Evolutionary conservation across 2,888 invertebrate species (phyloP), one percentile per base, ranked within the genome.

Genomic region (Malthinus seriepunctatus): DNA sequence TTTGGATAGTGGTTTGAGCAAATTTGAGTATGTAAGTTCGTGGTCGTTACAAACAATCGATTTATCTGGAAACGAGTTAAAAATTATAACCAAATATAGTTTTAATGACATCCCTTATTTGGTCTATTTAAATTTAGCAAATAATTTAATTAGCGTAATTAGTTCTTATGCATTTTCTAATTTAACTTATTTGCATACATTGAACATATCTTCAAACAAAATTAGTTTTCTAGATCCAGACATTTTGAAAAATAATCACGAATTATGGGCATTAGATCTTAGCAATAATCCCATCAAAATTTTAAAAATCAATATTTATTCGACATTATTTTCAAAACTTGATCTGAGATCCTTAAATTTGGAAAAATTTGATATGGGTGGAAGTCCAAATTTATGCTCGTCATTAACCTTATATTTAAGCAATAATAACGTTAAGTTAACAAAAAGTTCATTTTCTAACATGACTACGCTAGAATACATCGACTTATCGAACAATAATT

Each of bases 401-500:
- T 78, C 91, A 59, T 86, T 86, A 32, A 85, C 87, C 69, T 81
- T 92, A 31, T 85, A 86, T 66, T 78, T 91, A 6, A 88, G 85
- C 68, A 85, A 87, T 45, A 91, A 91, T 74, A 84, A 83, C 56
- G 84, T 92, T 59, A 82, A 81, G 70, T 86, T 92, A 56, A 84
- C 88, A 69, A 84, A 85, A 11, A 86, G 87, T 70, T 86, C 89
- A 5, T 89, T 92, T 78, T 79, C 83, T 38, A 81, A 83, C 60
- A 82, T 91, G 57, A 82, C 83, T 53, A 84, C 86, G 63, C 81
- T 92, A 37, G 85, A 86, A 64, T 83, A 87, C 70, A 82, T 92
- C 62, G 89, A 92, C 75, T 81, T 92, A 60, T 89, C 91, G 3
- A 83, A 86, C 68, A 92, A 93, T 72, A 82, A 86, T 61, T 76